These are phyloP conservation scores for Australoheros scitulus DNA, from an alignment of 2,113 vertebrate genomes.

Conservation along the genomic window DNA sequence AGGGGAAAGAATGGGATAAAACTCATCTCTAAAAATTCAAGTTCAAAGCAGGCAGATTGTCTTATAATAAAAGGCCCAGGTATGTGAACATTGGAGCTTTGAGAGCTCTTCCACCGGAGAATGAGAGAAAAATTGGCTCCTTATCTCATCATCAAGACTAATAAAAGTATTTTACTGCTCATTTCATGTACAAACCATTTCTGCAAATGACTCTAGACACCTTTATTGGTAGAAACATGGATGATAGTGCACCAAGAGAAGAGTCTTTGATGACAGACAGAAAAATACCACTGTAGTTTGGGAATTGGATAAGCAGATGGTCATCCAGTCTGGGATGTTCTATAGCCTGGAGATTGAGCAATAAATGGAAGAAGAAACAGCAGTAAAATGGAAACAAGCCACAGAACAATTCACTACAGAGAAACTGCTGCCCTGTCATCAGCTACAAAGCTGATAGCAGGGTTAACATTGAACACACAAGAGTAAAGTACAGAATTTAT, in stretches of 20 bases:
- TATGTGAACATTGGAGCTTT: neutral
- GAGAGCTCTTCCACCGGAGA: constrained; percentile 20
- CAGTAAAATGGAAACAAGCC: neutral
- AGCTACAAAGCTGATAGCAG: neutral
- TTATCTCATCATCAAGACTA: constrained; percentile 4
- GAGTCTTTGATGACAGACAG: neutral
- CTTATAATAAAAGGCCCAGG: constrained; percentile 1
- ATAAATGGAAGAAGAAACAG: neutral
- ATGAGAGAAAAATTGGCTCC: neutral
- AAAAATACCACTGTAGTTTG: neutral
- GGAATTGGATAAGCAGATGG: constrained; percentile 10
- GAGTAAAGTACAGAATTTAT: neutral
- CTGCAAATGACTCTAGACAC: constrained; percentile 1
- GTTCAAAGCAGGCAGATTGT: constrained; percentile 14
- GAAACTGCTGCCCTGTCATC: neutral
- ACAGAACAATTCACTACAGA: neutral
- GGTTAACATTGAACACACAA: neutral
- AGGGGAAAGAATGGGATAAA: neutral
- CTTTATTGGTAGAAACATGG: neutral
- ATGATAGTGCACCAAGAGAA: neutral
- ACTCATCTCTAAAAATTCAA: neutral
- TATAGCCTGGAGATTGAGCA: neutral
- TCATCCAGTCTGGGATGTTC: neutral
- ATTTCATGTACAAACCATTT: neutral
- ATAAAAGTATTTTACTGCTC: constrained; percentile 16